Percentiles rank a stretch among this genome's conserved stretches.
Conservation (phyloP, 2,113 vertebrate species). For the Xiphophorus couchianus region DNA sequence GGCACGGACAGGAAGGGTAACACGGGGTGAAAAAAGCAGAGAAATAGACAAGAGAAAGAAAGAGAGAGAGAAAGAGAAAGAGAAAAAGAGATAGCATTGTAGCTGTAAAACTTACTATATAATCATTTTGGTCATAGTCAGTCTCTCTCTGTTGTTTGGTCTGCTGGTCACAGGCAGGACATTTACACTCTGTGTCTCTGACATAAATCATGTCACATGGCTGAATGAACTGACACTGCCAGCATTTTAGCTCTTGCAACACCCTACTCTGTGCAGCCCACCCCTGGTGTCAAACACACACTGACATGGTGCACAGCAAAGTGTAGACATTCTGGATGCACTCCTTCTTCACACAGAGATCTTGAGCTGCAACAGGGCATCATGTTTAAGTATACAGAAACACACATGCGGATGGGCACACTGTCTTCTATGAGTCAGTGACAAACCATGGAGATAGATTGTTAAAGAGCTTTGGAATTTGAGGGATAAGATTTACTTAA, state of each 20-base stretch:
- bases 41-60: slow-evolving; percentile 33
- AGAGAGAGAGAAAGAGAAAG: slow-evolving; percentile 1
- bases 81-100: slow-evolving; percentile 6
- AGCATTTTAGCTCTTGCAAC: slow-evolving; percentile 52
- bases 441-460: background rate
- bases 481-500: slow-evolving; percentile 13
- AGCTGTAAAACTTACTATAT: slow-evolving; percentile 47
- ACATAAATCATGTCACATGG: slow-evolving; percentile 79
- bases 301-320: background rate
- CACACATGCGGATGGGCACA: slow-evolving; percentile 1
- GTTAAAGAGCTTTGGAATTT: slow-evolving; percentile 12
- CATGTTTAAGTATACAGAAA: slow-evolving; percentile 5
- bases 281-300: slow-evolving; percentile 21
- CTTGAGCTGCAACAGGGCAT: background rate
- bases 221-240: slow-evolving; percentile 63
- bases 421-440: slow-evolving; percentile 4
- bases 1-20: background rate
- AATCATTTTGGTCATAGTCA: slow-evolving; percentile 56
- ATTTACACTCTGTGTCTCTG: slow-evolving; percentile 68
- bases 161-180: slow-evolving; percentile 71
- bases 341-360: slow-evolving; percentile 10
- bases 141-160: slow-evolving; percentile 53
- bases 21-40: slow-evolving; percentile 5
- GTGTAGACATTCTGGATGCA: background rate
- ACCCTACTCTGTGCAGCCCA: slow-evolving; percentile 14